Evolutionary conservation across 2,888 invertebrate species (phyloP).

Genomic region (Ophioninae sp.): DNA sequence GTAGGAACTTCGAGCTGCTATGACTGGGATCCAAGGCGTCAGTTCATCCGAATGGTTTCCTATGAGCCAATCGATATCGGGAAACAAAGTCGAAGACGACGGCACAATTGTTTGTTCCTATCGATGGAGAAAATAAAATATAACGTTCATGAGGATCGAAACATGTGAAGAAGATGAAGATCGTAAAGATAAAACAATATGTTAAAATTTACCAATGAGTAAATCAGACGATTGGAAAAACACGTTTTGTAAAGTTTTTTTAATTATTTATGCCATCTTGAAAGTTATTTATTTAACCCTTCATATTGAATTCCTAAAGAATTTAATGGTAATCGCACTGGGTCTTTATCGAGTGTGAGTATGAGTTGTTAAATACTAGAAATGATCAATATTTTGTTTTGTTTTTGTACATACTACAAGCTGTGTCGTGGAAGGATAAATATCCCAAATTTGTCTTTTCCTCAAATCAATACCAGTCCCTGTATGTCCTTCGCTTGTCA

Average conservation of each 20-base stretch:
- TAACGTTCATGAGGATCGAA: neutral
- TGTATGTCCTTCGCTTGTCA: conserved; percentile 90
- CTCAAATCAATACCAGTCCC: conserved; percentile 94
- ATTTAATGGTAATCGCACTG: too few relatives aligned
- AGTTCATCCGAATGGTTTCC: conserved; percentile 99
- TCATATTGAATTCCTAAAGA: too few relatives aligned
- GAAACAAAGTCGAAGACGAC: conserved; percentile 85
- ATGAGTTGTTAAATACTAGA: neutral
- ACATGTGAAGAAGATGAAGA: neutral
- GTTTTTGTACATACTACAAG: conserved; percentile 83
- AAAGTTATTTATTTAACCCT: too few relatives aligned
- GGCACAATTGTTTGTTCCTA: conserved; percentile 87
- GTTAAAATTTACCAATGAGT: neutral
- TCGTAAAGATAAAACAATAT: neutral
- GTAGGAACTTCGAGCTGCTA: conserved; percentile 90
- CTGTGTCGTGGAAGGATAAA: conserved; percentile 85
- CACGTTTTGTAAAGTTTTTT: neutral
- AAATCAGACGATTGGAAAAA: neutral
- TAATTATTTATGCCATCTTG: too few relatives aligned
- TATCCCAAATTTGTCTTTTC: conserved; percentile 93
- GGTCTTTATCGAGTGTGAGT: too few relatives aligned
- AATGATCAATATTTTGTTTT: neutral
- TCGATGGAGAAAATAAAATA: conserved; percentile 69
- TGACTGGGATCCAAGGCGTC: conserved; percentile 99
- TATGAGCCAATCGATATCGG: conserved; percentile 94